These are phyloP conservation scores for Cossypha polioptera DNA, from an alignment of 2,797 vertebrate genomes.

Conservation along the genomic window DNA sequence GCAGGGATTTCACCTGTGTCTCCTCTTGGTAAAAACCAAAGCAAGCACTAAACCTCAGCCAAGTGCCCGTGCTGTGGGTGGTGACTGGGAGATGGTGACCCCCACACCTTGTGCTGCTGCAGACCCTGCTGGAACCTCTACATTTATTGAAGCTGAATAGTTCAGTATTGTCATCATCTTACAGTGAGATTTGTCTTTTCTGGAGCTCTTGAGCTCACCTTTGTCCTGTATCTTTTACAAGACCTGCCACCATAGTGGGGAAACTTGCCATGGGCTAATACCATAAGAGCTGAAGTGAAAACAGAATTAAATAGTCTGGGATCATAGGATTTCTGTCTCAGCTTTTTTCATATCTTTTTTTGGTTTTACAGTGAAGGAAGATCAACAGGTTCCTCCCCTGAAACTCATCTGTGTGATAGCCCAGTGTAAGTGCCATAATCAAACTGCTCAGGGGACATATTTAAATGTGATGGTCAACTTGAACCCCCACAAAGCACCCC, in stretches of 20 bases:
- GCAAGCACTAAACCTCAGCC: background rate
- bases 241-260: accelerated
- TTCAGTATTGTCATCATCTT: background rate
- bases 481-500: background rate
- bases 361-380: constrained; percentile 71
- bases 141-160: background rate
- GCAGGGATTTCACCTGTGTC: background rate
- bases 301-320: background rate
- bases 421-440: constrained; percentile 73
- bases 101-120: background rate
- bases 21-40: background rate
- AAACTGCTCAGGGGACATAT: background rate
- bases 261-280: background rate
- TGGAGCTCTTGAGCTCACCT: background rate
- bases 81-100: background rate
- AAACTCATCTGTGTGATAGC: constrained; percentile 63
- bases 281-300: background rate
- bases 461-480: background rate
- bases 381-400: constrained; percentile 56
- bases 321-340: background rate
- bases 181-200: background rate
- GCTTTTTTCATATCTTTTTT: background rate
- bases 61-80: accelerated
- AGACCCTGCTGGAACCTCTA: background rate
- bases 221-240: background rate